Percentiles rank a stretch among this genome's conserved stretches.
Conservation (phyloP, 2,113 vertebrate genomes). For the Aramus guarauna region DNA sequence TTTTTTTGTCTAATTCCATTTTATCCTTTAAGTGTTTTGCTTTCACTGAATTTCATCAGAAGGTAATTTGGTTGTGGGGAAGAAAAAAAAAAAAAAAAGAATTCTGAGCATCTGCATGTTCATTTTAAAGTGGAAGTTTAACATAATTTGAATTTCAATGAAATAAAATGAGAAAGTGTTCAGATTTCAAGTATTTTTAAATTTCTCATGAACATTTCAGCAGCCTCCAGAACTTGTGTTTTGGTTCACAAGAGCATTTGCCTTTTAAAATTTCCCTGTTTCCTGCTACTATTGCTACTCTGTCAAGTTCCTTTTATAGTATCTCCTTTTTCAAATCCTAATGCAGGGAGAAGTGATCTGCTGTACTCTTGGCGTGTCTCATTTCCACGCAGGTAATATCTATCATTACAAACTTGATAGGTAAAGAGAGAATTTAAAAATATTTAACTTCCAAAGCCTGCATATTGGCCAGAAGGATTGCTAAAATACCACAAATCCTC, state of each 20-base stretch:
- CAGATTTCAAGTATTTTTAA: slow-evolving; percentile 40
- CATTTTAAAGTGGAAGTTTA: slow-evolving; percentile 28
- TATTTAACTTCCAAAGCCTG: not conserved
- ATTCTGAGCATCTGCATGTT: slow-evolving; percentile 1
- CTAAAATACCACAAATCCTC: not conserved
- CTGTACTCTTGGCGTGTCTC: not conserved
- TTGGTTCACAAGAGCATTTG: slow-evolving; percentile 29
- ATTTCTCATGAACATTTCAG: slow-evolving; percentile 2
- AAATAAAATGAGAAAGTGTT: slow-evolving; percentile 30
- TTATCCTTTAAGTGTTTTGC: slow-evolving; percentile 5
- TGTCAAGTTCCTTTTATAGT: not conserved
- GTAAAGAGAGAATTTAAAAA: not conserved
- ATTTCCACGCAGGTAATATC: not conserved
- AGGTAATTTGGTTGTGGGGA: not conserved
- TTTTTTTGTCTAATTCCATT: not conserved
- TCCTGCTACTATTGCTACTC: not conserved
- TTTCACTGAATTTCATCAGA: slow-evolving; percentile 46
- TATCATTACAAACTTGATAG: not conserved
- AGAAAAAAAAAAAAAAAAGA: not conserved
- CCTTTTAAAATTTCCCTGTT: not conserved
- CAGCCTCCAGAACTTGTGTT: not conserved
- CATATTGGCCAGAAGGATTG: not conserved
- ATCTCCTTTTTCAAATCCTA: not conserved
- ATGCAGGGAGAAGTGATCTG: not conserved
- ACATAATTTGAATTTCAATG: slow-evolving; percentile 51